Evolutionary conservation across 2,888 invertebrate genomes (phyloP), one percentile per base, ranked within the genome.

Genomic region (Neria commutata): DNA sequence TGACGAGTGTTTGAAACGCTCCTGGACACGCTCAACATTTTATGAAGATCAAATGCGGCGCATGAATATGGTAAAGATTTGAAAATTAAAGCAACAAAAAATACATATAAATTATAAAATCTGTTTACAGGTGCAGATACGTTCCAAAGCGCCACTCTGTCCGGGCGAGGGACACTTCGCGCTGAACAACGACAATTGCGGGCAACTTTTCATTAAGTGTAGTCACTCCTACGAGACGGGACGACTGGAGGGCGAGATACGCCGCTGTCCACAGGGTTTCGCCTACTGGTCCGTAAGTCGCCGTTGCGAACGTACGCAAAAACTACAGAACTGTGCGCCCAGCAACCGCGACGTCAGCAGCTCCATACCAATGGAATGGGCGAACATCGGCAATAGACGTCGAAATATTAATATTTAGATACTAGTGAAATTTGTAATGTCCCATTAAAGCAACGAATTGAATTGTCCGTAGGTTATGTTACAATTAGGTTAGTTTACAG

Each of bases 201-300:
- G 88, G 25, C 84, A 86, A 64, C 85, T 86, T 14, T 92, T 92
- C 75, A 83, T 91, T 50, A 92, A 90, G 80, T 93, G 93, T 77
- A 83, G 83, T 69, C 83, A 80, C 67, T 79, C 83, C 14, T 64
- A 73, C 11, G 83, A 83, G 63, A 74, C 82, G 1, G 84, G 83
- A 47, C 84, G 81, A 54, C 76, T 91, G 67, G 84, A 88, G 78
- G 92, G 90, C 16, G 87, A 86, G 69, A 83, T 93, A 14, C 88
- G 89, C 77, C 89, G 89, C 71, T 94, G 94, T 80, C 93, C 93
- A 0, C 83, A 87, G 69, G 88, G 88, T 45, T 91, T 87, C 69
- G 85, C 88, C 3, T 94, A 89, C 76, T 92, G 91, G 91, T 85
- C 88, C 45, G 86, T 90, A 3, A 92, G 91, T 68, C 86, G 88